Percentiles rank a stretch among this genome's conserved stretches.
Evolutionary conservation across 2,797 vertebrate genomes (phyloP).

Genomic region (Danio jaintianensis): DNA sequence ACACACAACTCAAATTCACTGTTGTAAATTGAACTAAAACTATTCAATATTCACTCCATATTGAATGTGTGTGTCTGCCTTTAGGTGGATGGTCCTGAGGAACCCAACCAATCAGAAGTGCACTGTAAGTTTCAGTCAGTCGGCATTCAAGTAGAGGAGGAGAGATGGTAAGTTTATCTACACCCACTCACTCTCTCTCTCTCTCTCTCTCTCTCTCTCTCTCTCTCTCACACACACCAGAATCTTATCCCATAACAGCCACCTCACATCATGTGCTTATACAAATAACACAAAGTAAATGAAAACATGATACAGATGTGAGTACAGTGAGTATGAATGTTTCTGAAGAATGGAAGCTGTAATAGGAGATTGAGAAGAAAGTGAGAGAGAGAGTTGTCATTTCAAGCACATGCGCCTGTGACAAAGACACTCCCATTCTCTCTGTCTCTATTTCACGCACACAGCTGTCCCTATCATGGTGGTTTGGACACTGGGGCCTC

Average conservation of each 20-base stretch:
- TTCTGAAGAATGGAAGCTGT: neutral
- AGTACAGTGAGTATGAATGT: neutral
- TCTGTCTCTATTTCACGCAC: constrained; percentile 41
- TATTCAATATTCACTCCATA: neutral
- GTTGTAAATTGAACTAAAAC: neutral
- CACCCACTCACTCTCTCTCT: constrained; percentile 4
- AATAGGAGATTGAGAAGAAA: constrained; percentile 2
- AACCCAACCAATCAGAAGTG: constrained; percentile 81
- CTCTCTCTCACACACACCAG: neutral
- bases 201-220: neutral
- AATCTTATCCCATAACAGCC: neutral
- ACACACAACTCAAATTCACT: neutral
- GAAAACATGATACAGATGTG: neutral
- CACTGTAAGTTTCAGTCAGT: constrained; percentile 94
- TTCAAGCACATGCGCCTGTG: constrained; percentile 25
- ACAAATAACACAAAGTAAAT: neutral
- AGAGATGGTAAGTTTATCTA: constrained; percentile 86
- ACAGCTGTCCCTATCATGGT: constrained; percentile 48
- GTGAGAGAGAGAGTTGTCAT: constrained; percentile 32
- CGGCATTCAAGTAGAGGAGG: constrained; percentile 95
- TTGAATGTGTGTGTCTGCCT: neutral
- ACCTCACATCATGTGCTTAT: neutral
- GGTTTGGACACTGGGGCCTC: constrained; percentile 52
- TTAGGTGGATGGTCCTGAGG: constrained; percentile 93
- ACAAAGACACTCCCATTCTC: constrained; percentile 39